Conservation (phyloP, 2,888 invertebrate genomes). For the Caenorhabditis sulstoni region DNA sequence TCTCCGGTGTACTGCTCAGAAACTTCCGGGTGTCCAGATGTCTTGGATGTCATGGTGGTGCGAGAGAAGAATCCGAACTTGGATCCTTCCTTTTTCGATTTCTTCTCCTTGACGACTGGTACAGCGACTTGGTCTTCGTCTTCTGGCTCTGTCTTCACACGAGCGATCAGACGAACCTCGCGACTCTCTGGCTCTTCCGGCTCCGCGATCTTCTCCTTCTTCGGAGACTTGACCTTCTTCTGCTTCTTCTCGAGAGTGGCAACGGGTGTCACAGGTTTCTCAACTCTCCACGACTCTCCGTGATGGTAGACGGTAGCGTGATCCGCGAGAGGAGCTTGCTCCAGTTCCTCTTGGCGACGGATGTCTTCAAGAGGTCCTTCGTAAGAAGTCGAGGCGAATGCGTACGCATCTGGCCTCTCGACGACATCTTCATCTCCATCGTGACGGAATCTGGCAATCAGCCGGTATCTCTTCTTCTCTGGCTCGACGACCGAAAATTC, state of each 20-base stretch:
- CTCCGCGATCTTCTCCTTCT: constrained; percentile 14
- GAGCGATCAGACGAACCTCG: constrained; percentile 55
- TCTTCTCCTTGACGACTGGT: constrained; percentile 12
- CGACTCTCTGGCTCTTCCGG: constrained; percentile 37
- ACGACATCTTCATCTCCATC: constrained; percentile 53
- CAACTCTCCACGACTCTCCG: too few species aligned
- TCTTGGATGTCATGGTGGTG: constrained; percentile 10
- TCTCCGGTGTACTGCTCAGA: constrained; percentile 47
- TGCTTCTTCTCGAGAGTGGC: constrained; percentile 13
- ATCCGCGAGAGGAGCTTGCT: constrained; percentile 27
- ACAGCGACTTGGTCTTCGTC: not conserved
- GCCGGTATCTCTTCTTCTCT: constrained; percentile 34
- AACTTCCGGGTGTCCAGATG: constrained; percentile 28
- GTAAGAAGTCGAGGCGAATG: constrained; percentile 28
- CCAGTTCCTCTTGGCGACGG: constrained; percentile 31
- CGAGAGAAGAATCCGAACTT: constrained; percentile 47
- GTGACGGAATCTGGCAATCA: constrained; percentile 40
- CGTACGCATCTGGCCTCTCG: constrained; percentile 39
- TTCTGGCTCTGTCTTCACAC: constrained; percentile 36
- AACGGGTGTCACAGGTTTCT: not conserved
- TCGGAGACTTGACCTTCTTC: constrained; percentile 23
- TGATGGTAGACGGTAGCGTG: constrained; percentile 31
- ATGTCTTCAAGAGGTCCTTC: constrained; percentile 54
- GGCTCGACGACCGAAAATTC: not conserved
- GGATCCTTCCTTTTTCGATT: constrained; percentile 34